phyloP scores from a whole-genome alignment of 2,797 vertebrate genomes.

The Enteromius anoplus region DNA sequence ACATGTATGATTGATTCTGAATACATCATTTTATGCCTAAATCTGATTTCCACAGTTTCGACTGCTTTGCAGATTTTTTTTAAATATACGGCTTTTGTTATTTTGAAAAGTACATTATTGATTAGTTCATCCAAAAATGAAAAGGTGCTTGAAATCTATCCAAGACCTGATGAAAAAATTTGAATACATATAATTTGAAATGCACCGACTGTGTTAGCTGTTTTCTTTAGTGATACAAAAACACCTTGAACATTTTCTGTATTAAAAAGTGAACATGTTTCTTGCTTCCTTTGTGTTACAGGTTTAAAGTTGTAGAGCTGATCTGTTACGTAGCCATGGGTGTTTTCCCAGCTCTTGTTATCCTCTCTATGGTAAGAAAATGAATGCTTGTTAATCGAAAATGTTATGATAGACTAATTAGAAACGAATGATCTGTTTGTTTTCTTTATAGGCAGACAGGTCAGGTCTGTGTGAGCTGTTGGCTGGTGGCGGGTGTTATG shows the following conservation, averaged over 20 bases:
- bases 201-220: neutral
- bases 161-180: neutral
- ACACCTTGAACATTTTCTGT: neutral
- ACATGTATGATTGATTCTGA: neutral
- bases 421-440: slow-evolving; percentile 4
- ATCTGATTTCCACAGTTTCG: neutral
- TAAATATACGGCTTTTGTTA: neutral
- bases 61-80: neutral
- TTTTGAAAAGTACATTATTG: neutral
- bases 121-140: neutral
- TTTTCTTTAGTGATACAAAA: neutral
- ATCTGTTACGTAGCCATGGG: slow-evolving; percentile 93
- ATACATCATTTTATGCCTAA: neutral
- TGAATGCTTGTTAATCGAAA: neutral
- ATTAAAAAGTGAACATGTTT: neutral
- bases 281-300: slow-evolving; percentile 58
- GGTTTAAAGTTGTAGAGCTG: slow-evolving; percentile 94
- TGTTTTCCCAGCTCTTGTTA: slow-evolving; percentile 89
- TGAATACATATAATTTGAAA: neutral
- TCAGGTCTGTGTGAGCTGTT: slow-evolving; percentile 89
- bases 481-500: slow-evolving; percentile 88
- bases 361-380: slow-evolving; percentile 92
- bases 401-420: neutral
- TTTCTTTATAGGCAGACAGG: slow-evolving; percentile 82
- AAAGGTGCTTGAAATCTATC: too few relatives aligned